phyloP scores from a whole-genome alignment of 2,113 vertebrate species.

The Otocyon megalotis region DNA sequence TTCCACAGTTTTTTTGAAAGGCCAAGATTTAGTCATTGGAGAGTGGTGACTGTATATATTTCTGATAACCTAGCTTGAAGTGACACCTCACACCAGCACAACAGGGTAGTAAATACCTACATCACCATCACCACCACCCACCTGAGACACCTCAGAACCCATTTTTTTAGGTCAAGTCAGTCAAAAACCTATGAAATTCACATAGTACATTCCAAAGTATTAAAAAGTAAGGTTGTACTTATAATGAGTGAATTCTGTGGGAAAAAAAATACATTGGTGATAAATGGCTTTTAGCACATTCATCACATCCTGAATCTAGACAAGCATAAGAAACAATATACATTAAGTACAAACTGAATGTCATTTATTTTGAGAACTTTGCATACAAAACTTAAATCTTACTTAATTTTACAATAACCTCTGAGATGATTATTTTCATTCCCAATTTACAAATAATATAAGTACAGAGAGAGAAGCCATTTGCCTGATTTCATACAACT shows the following conservation, averaged over 20 bases:
- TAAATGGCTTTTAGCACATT: not conserved
- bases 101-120: not conserved
- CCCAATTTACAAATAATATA: not conserved
- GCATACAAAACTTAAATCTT: not conserved
- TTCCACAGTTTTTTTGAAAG: not conserved
- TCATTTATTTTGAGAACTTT: not conserved
- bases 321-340: not conserved
- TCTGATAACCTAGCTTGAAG: not conserved
- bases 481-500: not conserved
- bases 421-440: not conserved
- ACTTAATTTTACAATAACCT: not conserved
- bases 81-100: not conserved
- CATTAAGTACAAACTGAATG: not conserved
- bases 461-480: not conserved
- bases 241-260: not conserved
- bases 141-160: not conserved
- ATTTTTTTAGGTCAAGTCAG: not conserved
- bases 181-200: not conserved
- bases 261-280: not conserved
- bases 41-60: not conserved
- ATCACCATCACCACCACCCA: not conserved
- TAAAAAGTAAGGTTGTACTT: not conserved
- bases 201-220: not conserved
- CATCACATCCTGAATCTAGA: not conserved
- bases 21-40: not conserved